Conservation (phyloP, 1,140 invertebrate species). For the Drosophila cardini region DNA sequence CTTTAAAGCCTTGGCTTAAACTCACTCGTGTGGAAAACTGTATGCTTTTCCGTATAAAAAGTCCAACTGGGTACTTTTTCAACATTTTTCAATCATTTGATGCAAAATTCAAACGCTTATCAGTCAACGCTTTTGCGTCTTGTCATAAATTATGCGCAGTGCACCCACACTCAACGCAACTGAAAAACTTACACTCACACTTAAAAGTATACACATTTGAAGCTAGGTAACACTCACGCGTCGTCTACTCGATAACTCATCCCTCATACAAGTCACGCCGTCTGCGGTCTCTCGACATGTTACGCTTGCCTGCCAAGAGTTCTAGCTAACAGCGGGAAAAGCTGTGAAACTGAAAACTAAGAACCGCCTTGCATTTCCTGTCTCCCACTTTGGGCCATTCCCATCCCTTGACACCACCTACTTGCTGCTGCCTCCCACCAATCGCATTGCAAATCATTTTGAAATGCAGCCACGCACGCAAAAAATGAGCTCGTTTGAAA, state of each 20-base stretch:
- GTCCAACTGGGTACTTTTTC: too few species aligned
- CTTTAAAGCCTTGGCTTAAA: background rate
- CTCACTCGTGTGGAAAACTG: too few species aligned
- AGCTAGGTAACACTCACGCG: constrained; percentile 49
- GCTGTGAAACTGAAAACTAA: constrained; percentile 1
- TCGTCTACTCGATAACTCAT: constrained; percentile 72
- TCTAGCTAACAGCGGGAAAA: constrained; percentile 62
- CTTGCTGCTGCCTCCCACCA: constrained; percentile 2
- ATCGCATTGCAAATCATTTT: constrained; percentile 69
- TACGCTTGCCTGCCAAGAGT: constrained; percentile 59
- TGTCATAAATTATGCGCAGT: constrained; percentile 76
- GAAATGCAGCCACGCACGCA: constrained; percentile 77
- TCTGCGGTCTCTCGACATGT: constrained; percentile 64
- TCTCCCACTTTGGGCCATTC: constrained; percentile 25
- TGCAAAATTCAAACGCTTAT: constrained; percentile 61
- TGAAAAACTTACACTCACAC: constrained; percentile 27
- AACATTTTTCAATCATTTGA: constrained; percentile 13
- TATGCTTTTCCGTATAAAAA: too few species aligned
- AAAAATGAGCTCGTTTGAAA: constrained; percentile 80
- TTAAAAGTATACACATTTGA: constrained; percentile 17
- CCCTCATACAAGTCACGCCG: constrained; percentile 67
- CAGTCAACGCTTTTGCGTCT: constrained; percentile 63
- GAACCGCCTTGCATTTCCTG: constrained; percentile 71
- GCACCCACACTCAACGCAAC: constrained; percentile 9
- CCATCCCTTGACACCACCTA: background rate